phyloP scores from a whole-genome alignment of 2,797 vertebrate species.

The Saxicola maurus region DNA sequence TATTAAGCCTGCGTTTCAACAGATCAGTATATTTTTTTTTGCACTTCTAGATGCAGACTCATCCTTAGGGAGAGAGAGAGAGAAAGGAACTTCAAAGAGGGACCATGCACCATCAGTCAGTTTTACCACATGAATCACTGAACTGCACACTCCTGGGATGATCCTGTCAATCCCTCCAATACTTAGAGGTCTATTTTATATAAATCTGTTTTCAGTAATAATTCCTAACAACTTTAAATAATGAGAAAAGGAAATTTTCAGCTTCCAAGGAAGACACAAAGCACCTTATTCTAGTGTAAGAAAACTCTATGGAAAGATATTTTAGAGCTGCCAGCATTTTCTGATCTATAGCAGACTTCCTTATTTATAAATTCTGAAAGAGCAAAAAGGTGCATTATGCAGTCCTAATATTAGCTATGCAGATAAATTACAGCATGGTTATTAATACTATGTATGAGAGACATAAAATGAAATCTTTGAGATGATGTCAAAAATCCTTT shows the following conservation, averaged over 20 bases:
- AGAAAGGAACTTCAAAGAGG: not conserved
- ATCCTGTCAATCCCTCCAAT: not conserved
- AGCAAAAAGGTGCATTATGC: not conserved
- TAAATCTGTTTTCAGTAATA: not conserved
- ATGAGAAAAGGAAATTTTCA: not conserved
- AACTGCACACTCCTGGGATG: rapidly evolving
- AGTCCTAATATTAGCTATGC: not conserved
- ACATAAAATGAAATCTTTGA: not conserved
- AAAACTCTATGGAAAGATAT: not conserved
- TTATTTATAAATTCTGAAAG: not conserved
- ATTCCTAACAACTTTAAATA: not conserved
- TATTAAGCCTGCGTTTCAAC: not conserved
- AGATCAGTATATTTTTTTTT: not conserved
- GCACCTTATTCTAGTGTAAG: not conserved
- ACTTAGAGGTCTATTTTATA: not conserved
- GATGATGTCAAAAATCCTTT: not conserved
- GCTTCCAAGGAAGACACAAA: not conserved
- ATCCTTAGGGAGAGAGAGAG: not conserved
- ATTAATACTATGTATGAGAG: not conserved
- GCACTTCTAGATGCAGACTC: not conserved
- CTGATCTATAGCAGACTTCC: not conserved
- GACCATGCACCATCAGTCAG: not conserved
- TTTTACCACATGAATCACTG: not conserved
- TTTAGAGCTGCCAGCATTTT: not conserved
- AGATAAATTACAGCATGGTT: not conserved